A percentile compares a stretch with the other conserved stretches of the same genome.
phyloP scores from a whole-genome alignment of 2,113 vertebrate species.

The Hymenochirus boettgeri region DNA sequence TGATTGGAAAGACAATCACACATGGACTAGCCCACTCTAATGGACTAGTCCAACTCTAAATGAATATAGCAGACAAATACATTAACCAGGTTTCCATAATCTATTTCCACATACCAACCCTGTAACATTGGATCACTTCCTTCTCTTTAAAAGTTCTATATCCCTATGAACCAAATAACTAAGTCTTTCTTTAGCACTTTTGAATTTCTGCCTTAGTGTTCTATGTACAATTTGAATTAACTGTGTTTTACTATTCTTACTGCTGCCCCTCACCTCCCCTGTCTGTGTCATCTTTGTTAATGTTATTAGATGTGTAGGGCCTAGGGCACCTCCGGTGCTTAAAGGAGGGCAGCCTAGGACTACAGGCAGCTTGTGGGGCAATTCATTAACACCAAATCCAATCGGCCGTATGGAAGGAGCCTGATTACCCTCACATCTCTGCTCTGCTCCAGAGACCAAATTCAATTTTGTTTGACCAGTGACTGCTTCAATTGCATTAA shows the following conservation, averaged over 20 bases:
- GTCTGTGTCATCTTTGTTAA: constrained; percentile 33
- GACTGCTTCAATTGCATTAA: constrained; percentile 34
- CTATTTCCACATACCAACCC: no score
- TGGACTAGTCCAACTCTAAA: no score
- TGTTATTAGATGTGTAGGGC: constrained; percentile 21
- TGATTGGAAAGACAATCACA: no score
- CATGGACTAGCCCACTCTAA: no score
- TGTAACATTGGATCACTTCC: no score
- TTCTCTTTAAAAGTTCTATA: no score
- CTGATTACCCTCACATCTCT: constrained; percentile 33
- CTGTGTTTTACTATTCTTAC: not conserved
- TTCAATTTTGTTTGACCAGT: constrained; percentile 37
- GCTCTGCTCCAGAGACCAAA: constrained; percentile 26
- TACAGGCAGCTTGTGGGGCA: constrained; percentile 33
- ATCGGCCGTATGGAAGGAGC: constrained; percentile 31
- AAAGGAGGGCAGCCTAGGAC: constrained; percentile 28
- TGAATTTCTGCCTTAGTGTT: not conserved
- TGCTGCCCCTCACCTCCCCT: constrained; percentile 3
- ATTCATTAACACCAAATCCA: constrained; percentile 40
- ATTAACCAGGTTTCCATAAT: no score
- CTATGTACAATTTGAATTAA: no score
- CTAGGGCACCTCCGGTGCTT: constrained; percentile 27
- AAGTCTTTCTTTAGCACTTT: not conserved
- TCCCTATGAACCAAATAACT: no score
- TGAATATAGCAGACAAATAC: no score